Evolutionary conservation across 37 sponge, comb jelly and placozoan species (phyloP).

Genomic region (Beroe forskalii): DNA sequence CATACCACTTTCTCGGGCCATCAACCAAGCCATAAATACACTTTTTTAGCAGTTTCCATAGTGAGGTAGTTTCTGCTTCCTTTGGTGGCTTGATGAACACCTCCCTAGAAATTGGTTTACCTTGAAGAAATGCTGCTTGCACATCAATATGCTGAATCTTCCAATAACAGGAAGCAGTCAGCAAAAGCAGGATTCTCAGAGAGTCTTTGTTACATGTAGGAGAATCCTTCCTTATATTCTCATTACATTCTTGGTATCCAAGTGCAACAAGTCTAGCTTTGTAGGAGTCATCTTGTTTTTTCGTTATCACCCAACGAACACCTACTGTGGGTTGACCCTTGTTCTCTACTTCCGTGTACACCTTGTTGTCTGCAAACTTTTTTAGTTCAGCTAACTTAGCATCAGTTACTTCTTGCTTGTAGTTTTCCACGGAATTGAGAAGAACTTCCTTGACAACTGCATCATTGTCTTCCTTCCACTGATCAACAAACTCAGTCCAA

Average conservation of each 20-base stretch:
- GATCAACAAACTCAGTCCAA: background rate
- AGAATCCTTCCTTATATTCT: background rate
- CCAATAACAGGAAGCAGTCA: background rate
- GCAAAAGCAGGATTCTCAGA: background rate
- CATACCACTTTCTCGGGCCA: conserved; percentile 31
- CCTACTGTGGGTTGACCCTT: background rate
- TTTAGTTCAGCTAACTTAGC: background rate
- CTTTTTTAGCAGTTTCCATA: conserved; percentile 10
- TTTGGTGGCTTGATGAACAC: conserved; percentile 21
- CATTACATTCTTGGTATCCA: background rate
- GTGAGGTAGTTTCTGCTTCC: background rate
- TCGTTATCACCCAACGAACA: background rate
- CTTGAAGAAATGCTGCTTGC: conserved; percentile 25
- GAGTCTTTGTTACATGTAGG: conserved; percentile 19
- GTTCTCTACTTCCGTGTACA: background rate
- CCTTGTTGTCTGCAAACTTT: background rate
- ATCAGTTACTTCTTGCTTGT: conserved; percentile 24
- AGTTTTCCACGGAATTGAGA: background rate
- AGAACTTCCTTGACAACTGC: background rate
- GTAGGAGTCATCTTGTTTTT: background rate
- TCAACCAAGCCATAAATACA: conserved; percentile 30
- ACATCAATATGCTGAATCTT: conserved; percentile 19
- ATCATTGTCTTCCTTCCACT: background rate
- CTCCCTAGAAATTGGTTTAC: background rate
- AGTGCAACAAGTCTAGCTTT: conserved; percentile 20